Conservation (phyloP, 2,888 invertebrate species). For the Eristalis pertinax region DNA sequence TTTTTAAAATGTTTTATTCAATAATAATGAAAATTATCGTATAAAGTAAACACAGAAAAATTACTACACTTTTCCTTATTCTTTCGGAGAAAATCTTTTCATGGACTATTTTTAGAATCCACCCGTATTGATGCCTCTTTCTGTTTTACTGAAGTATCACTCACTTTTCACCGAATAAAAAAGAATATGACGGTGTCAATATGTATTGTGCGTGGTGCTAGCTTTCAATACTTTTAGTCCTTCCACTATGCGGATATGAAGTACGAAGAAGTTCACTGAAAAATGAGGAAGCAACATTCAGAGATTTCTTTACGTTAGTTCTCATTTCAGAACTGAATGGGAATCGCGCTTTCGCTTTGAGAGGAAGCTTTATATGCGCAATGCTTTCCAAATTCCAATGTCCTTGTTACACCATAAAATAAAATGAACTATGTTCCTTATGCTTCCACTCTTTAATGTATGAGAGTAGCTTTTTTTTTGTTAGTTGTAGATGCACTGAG, state of each 20-base stretch:
- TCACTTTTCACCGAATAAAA: slow-evolving; percentile 53
- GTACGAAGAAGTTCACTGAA: slow-evolving; percentile 40
- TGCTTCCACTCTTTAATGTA: slow-evolving; percentile 52
- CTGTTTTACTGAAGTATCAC: slow-evolving; percentile 56
- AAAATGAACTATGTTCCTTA: slow-evolving; percentile 23
- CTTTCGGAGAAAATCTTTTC: slow-evolving; percentile 2
- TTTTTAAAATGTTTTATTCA: background rate
- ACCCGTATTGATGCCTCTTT: slow-evolving; percentile 53
- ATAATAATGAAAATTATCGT: background rate
- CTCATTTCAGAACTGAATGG: slow-evolving; percentile 39
- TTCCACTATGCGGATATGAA: slow-evolving; percentile 58
- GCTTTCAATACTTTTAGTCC: slow-evolving; percentile 51
- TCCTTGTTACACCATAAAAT: slow-evolving; percentile 58
- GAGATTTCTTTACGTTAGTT: slow-evolving; percentile 61
- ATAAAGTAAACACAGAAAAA: background rate
- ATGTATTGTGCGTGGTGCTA: slow-evolving; percentile 23
- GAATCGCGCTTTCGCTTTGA: slow-evolving; percentile 47
- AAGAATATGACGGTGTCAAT: slow-evolving; percentile 1
- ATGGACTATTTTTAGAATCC: slow-evolving; percentile 66
- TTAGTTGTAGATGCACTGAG: slow-evolving; percentile 29
- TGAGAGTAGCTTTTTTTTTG: background rate
- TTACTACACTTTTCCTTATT: background rate
- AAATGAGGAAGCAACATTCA: slow-evolving; percentile 56
- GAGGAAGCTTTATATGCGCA: slow-evolving; percentile 56
- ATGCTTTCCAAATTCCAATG: slow-evolving; percentile 65